Evolutionary conservation across 1,140 invertebrate genomes (phyloP).

Genomic region (Dysdera silvatica): DNA sequence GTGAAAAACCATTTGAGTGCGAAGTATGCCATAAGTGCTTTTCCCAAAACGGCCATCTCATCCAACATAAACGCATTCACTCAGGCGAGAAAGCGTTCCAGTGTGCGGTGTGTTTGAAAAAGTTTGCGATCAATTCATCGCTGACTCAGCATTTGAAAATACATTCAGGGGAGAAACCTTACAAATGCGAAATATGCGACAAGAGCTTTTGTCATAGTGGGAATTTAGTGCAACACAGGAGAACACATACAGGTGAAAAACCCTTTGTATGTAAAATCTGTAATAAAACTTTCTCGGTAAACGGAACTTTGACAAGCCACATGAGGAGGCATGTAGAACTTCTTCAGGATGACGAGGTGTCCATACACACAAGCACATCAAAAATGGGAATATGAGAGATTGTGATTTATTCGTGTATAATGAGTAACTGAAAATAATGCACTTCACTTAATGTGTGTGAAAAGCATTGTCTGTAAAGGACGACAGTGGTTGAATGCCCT

Average conservation of each 20-base stretch:
- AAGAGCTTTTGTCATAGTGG: not conserved
- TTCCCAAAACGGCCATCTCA: slow-evolving; percentile 36
- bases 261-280: not conserved
- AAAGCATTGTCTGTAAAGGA: no score
- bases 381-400: no score
- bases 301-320: not conserved
- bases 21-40: slow-evolving; percentile 24
- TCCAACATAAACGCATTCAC: slow-evolving; percentile 41
- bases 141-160: not conserved
- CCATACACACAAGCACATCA: no score
- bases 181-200: slow-evolving; percentile 1
- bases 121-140: not conserved
- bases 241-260: not conserved
- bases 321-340: no score
- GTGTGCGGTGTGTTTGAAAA: slow-evolving; percentile 44
- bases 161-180: not conserved
- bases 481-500: no score
- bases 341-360: no score
- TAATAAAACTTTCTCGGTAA: not conserved
- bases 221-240: not conserved
- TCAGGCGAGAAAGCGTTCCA: not conserved
- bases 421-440: no score
- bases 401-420: no score
- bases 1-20: slow-evolving; percentile 29
- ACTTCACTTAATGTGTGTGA: no score